Percentiles rank a stretch among this genome's conserved stretches.
Evolutionary conservation across 2,113 vertebrate species (phyloP).

Genomic region (Tonatia bakeri): DNA sequence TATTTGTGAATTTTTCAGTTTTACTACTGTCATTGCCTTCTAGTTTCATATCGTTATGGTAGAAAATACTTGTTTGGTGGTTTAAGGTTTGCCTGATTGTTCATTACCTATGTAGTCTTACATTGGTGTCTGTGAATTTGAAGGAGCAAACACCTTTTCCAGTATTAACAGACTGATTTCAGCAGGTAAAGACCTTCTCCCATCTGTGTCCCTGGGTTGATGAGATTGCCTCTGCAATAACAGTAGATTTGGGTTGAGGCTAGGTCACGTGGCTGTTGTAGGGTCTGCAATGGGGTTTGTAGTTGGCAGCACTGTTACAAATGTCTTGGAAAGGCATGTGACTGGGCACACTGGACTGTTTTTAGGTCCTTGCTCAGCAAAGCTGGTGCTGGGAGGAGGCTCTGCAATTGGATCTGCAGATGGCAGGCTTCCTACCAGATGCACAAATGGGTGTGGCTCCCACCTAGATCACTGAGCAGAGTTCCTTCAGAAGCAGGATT

Average conservation of each 20-base stretch:
- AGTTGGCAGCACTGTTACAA: neutral
- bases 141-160: neutral
- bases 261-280: neutral
- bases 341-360: neutral
- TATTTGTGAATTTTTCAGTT: neutral
- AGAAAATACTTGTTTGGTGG: neutral
- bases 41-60: neutral
- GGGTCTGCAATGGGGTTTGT: neutral
- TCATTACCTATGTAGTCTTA: neutral
- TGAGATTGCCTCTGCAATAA: neutral
- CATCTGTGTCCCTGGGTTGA: too few relatives aligned
- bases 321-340: neutral
- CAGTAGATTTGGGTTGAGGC: neutral
- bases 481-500: neutral
- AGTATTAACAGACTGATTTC: neutral
- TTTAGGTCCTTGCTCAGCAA: neutral
- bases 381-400: neutral
- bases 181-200: neutral
- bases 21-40: neutral
- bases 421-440: neutral
- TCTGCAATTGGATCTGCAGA: neutral
- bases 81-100: neutral
- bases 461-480: neutral
- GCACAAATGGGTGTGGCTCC: too few relatives aligned
- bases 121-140: neutral